Conservation (phyloP, 2,797 vertebrate species). For the Onychomys arenicola region DNA sequence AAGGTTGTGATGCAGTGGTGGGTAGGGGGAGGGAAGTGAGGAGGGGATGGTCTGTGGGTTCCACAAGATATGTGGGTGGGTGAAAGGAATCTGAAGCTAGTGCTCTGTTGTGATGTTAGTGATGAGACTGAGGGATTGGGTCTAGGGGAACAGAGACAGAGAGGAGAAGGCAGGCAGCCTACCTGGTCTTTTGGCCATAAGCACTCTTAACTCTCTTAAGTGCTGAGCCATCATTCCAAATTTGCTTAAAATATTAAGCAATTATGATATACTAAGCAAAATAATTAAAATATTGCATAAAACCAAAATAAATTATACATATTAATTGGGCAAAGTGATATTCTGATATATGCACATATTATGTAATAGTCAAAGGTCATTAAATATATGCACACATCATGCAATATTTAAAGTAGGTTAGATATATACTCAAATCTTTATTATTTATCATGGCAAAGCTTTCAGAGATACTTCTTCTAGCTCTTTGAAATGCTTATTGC, state of each 20-base stretch:
- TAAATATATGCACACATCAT: neutral
- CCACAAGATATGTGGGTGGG: no score
- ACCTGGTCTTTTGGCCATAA: neutral
- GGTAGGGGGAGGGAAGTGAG: neutral
- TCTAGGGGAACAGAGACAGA: neutral
- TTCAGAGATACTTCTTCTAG: neutral
- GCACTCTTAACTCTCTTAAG: neutral
- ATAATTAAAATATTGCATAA: neutral
- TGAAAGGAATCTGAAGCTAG: neutral
- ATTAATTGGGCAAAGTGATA: neutral
- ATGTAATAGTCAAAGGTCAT: neutral
- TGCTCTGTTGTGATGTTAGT: neutral
- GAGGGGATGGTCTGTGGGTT: neutral
- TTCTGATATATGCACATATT: neutral
- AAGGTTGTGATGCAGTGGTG: no score
- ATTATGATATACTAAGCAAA: no score
- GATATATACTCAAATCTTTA: neutral
- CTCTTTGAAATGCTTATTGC: neutral
- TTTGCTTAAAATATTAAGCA: neutral
- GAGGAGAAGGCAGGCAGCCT: neutral
- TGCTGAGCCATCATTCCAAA: neutral
- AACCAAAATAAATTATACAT: neutral
- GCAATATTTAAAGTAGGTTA: neutral
- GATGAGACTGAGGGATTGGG: neutral
- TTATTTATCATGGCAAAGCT: neutral